Evolutionary conservation across 2,888 invertebrate species (phyloP).

Genomic region (Pachymerium ferrugineum): DNA sequence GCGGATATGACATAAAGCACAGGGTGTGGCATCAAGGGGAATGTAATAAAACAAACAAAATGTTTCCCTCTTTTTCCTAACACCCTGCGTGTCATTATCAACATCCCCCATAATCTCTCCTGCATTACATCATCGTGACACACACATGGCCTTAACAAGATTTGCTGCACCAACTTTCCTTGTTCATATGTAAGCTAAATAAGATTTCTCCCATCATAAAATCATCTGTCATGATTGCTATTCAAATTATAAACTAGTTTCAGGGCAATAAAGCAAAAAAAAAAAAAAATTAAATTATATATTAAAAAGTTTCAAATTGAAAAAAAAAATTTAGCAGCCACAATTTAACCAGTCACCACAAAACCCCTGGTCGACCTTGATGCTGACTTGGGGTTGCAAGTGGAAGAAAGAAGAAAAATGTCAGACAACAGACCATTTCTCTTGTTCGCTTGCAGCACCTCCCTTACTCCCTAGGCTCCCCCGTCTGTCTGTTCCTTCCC

Average conservation of each 20-base stretch:
- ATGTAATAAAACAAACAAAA: constrained; percentile 20
- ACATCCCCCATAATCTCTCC: constrained; percentile 4
- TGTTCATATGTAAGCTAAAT: not conserved
- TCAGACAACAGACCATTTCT: constrained; percentile 18
- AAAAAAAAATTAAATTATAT: not conserved
- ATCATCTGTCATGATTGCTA: not conserved
- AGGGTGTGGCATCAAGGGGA: constrained; percentile 10
- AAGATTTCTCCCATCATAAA: not conserved
- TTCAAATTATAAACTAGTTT: not conserved
- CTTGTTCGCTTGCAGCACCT: not conserved
- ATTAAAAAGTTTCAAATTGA: not conserved
- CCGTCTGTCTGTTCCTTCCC: constrained; percentile 12
- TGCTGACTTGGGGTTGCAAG: constrained; percentile 1
- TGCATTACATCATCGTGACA: constrained; percentile 18
- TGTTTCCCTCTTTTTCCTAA: constrained; percentile 10
- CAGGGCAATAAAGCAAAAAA: not conserved
- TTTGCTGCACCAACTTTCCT: not conserved
- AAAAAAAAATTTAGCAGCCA: not conserved
- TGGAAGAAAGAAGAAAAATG: constrained; percentile 1
- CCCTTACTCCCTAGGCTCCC: constrained; percentile 6
- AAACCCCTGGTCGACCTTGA: constrained; percentile 1
- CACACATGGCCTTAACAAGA: constrained; percentile 9
- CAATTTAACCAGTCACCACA: not conserved
- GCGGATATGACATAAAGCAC: constrained; percentile 2
- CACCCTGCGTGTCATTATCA: constrained; percentile 13